Percentiles rank a stretch among this genome's conserved stretches.
phyloP scores from a whole-genome alignment of 2,797 vertebrate genomes.

The Odontamblyopus rebecca region DNA sequence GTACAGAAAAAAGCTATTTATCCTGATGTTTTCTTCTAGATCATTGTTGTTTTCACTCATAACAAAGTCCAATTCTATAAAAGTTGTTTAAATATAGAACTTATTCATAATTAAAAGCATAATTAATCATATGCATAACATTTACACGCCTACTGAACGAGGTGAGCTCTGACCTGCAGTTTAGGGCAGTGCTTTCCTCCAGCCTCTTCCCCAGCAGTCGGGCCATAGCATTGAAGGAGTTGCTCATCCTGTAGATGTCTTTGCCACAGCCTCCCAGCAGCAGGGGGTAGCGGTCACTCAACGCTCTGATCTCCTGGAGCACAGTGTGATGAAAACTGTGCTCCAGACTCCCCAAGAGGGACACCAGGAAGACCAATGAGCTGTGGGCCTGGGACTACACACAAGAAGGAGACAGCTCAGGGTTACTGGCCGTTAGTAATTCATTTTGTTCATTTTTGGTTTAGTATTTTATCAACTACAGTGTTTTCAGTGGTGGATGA shows the following conservation, averaged over 20 bases:
- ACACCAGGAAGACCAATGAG: conserved; percentile 86
- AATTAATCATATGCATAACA: too few relatives aligned
- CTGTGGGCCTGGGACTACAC: conserved; percentile 81
- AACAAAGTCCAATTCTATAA: too few relatives aligned
- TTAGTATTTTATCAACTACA: too few relatives aligned
- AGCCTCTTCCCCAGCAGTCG: conserved; percentile 81
- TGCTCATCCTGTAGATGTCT: conserved; percentile 94
- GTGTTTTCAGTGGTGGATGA: too few relatives aligned
- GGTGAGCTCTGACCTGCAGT: conserved; percentile 74
- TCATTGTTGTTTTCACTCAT: too few relatives aligned
- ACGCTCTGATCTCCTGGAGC: conserved; percentile 87
- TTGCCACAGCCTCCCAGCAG: conserved; percentile 85
- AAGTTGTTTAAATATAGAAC: too few relatives aligned
- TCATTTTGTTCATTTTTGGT: too few relatives aligned
- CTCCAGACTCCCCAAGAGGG: conserved; percentile 87
- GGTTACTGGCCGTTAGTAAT: too few relatives aligned
- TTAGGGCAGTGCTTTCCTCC: conserved; percentile 43
- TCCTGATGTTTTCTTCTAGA: too few relatives aligned
- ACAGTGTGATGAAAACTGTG: conserved; percentile 90
- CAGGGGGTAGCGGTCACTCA: conserved; percentile 82
- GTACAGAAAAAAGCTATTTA: too few relatives aligned
- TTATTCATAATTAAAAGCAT: too few relatives aligned
- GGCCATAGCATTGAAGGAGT: conserved; percentile 91
- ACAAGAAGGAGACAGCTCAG: background rate
- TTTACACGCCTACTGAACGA: background rate